Conservation (phyloP, 2,797 vertebrate genomes). For the Thamnophis elegans region DNA sequence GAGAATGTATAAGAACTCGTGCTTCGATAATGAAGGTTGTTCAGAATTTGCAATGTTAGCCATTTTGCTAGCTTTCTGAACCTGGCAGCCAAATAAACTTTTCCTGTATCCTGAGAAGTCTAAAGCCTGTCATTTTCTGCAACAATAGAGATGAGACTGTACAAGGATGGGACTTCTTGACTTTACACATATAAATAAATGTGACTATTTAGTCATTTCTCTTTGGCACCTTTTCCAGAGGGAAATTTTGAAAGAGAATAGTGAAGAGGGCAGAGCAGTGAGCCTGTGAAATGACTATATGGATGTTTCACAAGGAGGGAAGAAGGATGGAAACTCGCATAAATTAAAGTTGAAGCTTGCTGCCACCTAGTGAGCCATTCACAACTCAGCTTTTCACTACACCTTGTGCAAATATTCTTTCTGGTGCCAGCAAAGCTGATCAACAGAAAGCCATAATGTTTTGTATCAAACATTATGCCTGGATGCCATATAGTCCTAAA, state of each 20-base stretch:
- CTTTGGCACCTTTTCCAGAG: not conserved
- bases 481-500: not conserved
- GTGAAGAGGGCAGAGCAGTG: not conserved
- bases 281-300: not conserved
- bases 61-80: too few relatives aligned
- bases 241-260: not conserved
- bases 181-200: not conserved
- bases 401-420: not conserved
- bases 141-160: not conserved
- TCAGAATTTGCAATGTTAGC: too few relatives aligned
- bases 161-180: not conserved
- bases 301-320: not conserved
- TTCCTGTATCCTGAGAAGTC: too few relatives aligned
- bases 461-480: not conserved
- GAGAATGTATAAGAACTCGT: too few relatives aligned
- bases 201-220: not conserved
- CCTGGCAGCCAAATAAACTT: too few relatives aligned
- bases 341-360: not conserved
- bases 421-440: not conserved
- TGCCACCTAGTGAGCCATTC: slow-evolving; percentile 28
- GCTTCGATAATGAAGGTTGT: too few relatives aligned
- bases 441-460: not conserved
- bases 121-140: too few relatives aligned
- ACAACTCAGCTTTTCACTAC: not conserved
- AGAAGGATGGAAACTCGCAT: not conserved